phyloP scores from a whole-genome alignment of 2,113 vertebrate species.

The Tetraodon nigroviridis region DNA sequence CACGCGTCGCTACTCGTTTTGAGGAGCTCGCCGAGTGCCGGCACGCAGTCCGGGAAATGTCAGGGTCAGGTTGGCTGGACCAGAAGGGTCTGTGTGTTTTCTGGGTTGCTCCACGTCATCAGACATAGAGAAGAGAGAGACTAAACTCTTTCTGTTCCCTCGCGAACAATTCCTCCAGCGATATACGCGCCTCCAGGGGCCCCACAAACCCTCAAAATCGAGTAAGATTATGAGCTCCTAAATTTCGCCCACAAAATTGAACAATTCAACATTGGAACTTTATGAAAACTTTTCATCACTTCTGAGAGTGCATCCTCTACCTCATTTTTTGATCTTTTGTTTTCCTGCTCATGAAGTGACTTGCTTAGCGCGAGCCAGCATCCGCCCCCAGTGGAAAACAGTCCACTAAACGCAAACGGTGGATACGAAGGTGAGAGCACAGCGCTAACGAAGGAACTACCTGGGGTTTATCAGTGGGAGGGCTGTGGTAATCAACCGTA shows the following conservation, averaged over 20 bases:
- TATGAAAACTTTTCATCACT: slow-evolving; percentile 43
- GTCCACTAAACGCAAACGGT: too few relatives aligned
- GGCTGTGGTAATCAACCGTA: slow-evolving; percentile 40
- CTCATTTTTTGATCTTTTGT: background rate
- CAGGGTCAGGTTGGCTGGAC: too few relatives aligned
- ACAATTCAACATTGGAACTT: slow-evolving; percentile 21
- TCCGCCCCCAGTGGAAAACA: too few relatives aligned
- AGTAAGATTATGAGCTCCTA: slow-evolving; percentile 31
- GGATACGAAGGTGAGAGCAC: background rate
- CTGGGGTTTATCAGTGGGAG: slow-evolving; percentile 34
- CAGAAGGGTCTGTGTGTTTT: background rate
- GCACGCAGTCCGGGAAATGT: too few relatives aligned
- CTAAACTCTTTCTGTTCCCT: background rate
- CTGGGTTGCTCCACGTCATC: slow-evolving; percentile 58
- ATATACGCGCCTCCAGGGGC: slow-evolving; percentile 9
- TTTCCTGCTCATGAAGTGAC: background rate
- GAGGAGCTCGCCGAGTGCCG: too few relatives aligned
- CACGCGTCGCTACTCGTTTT: too few relatives aligned
- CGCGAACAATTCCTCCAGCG: slow-evolving; percentile 6
- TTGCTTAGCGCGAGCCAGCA: too few relatives aligned
- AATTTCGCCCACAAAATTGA: slow-evolving; percentile 20
- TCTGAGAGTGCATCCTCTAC: background rate
- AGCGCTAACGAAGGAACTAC: slow-evolving; percentile 30
- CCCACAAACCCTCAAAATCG: background rate
- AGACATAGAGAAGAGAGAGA: slow-evolving; percentile 33